phyloP scores from a whole-genome alignment of 2,113 vertebrate genomes.

The Carettochelys insculpta region DNA sequence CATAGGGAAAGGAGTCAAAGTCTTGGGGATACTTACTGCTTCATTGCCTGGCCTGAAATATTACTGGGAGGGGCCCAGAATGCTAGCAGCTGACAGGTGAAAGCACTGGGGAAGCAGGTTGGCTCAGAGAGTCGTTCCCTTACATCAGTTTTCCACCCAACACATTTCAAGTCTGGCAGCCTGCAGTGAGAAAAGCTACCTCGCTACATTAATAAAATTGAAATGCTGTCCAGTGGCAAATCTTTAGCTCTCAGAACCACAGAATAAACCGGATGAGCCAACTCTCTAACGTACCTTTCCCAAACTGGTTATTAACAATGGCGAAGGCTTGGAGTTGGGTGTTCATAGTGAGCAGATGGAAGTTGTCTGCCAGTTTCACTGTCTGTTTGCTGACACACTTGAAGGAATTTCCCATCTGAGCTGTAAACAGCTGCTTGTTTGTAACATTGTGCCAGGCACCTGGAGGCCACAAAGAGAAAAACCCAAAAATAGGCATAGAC shows the following conservation, averaged over 20 bases:
- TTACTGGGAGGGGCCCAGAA: not conserved
- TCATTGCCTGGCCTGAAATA: not conserved
- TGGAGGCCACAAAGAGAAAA: slow-evolving; percentile 22
- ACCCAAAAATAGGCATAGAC: not conserved
- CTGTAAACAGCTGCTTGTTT: slow-evolving; percentile 75
- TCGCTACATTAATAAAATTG: not conserved
- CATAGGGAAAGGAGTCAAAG: not conserved
- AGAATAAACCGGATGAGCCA: not conserved
- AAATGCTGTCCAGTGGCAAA: not conserved
- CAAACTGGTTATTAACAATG: slow-evolving; percentile 73
- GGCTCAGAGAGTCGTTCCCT: not conserved
- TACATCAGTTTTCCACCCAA: not conserved
- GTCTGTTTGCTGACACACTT: slow-evolving; percentile 79
- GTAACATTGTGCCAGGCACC: slow-evolving; percentile 35
- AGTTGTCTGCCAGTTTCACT: slow-evolving; percentile 63
- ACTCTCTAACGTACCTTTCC: slow-evolving; percentile 77
- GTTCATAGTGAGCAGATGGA: slow-evolving; percentile 78
- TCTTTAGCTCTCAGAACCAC: not conserved
- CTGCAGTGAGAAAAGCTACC: not conserved
- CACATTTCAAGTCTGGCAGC: accelerated
- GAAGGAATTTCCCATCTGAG: slow-evolving; percentile 78
- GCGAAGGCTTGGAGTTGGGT: slow-evolving; percentile 88
- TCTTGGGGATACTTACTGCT: not conserved
- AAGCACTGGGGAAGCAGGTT: not conserved
- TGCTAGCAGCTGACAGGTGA: not conserved